Percentiles rank a stretch among this genome's conserved stretches.
phyloP scores from a whole-genome alignment of 1,140 invertebrate species.

The Olivierus martensii region DNA sequence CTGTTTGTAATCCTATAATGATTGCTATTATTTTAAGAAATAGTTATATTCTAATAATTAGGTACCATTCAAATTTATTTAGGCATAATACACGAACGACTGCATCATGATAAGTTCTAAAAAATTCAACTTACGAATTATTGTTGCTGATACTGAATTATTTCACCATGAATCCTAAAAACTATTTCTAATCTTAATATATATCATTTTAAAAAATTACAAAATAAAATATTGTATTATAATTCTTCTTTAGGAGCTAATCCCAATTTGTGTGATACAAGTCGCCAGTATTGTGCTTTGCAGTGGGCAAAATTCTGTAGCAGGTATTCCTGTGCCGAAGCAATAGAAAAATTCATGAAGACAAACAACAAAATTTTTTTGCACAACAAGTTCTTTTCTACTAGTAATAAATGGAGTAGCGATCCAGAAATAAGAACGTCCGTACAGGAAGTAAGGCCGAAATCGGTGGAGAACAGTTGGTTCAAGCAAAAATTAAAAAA shows the following conservation, averaged over 20 bases:
- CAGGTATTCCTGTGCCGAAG: conserved; percentile 53
- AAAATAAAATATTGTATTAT: too few relatives aligned
- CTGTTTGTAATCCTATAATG: too few relatives aligned
- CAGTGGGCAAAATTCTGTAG: conserved; percentile 68
- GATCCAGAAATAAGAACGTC: background rate
- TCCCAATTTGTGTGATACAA: conserved; percentile 51
- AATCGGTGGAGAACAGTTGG: background rate
- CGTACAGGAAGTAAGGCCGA: background rate
- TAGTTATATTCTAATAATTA: too few relatives aligned
- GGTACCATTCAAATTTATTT: too few relatives aligned
- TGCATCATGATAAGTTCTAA: too few relatives aligned
- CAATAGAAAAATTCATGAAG: conserved; percentile 48
- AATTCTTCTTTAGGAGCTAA: conserved; percentile 45
- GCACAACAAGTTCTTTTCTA: background rate
- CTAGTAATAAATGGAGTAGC: background rate
- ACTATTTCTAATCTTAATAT: too few relatives aligned
- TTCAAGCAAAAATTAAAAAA: background rate
- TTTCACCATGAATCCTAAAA: too few relatives aligned
- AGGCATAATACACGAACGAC: too few relatives aligned
- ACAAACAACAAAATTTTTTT: background rate
- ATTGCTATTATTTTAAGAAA: too few relatives aligned
- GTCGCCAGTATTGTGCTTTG: conserved; percentile 51
- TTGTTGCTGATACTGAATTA: too few relatives aligned
- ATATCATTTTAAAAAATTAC: too few relatives aligned
- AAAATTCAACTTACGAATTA: too few relatives aligned